Evolutionary conservation across 2,797 vertebrate genomes (phyloP).

Genomic region (Oceanodroma leucorhoa): DNA sequence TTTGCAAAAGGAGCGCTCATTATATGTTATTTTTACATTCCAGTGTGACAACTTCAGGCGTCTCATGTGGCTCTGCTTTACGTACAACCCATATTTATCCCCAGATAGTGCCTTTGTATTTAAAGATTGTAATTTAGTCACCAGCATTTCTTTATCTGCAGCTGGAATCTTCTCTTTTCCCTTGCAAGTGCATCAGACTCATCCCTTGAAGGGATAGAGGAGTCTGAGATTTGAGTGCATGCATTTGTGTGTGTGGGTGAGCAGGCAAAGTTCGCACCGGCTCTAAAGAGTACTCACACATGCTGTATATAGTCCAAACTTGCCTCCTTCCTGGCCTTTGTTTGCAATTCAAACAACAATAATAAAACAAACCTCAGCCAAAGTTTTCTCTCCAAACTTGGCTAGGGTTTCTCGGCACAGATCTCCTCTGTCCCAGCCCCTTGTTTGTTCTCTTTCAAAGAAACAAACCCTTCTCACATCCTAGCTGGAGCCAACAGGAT

Average conservation of each 20-base stretch:
- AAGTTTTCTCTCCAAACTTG: conserved; percentile 37
- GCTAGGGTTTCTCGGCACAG: not conserved
- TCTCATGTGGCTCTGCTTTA: not conserved
- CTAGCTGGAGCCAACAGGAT: not conserved
- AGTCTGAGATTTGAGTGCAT: not conserved
- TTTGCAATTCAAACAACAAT: conserved; percentile 46
- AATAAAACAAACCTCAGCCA: conserved; percentile 28
- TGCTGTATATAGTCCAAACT: conserved; percentile 19
- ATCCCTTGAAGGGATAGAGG: not conserved
- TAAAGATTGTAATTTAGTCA: not conserved
- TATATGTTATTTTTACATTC: not conserved
- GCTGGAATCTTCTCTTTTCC: not conserved
- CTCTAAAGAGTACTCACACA: not conserved
- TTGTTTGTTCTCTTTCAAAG: conserved; percentile 10
- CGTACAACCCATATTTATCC: not conserved
- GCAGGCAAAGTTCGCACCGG: not conserved
- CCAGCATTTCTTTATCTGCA: not conserved
- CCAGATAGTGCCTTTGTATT: not conserved
- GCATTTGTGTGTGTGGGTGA: not conserved
- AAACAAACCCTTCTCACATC: not conserved
- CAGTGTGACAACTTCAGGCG: not conserved
- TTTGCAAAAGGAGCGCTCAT: not conserved
- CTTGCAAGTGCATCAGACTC: not conserved
- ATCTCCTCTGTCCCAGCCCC: not conserved
- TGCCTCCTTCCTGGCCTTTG: conserved; percentile 56